Evolutionary conservation across 1,140 invertebrate genomes (phyloP).

Genomic region (Platyura marginata): DNA sequence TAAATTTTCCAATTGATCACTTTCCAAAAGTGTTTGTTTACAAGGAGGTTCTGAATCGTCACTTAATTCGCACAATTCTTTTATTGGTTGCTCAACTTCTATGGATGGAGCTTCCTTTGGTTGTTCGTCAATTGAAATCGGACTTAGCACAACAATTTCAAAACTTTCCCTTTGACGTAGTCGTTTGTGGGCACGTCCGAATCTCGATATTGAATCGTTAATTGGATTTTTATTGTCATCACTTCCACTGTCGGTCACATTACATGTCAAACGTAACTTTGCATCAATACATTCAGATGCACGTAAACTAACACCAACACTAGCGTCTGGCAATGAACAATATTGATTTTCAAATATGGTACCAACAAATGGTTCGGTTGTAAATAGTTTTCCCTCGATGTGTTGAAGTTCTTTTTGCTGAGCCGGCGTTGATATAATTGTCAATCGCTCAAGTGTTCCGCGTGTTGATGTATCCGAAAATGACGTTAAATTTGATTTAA

Average conservation of each 20-base stretch:
- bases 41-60: not conserved
- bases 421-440: constrained; percentile 1
- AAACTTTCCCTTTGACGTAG: constrained; percentile 11
- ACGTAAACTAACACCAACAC: constrained; percentile 39
- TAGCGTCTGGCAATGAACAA: constrained; percentile 43
- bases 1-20: no score
- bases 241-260: constrained; percentile 5
- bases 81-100: constrained; percentile 17
- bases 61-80: constrained; percentile 10
- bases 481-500: constrained; percentile 1
- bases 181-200: constrained; percentile 19
- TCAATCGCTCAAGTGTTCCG: constrained; percentile 4
- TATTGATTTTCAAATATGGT: constrained; percentile 37
- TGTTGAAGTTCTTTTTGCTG: not conserved
- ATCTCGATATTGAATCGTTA: constrained; percentile 20
- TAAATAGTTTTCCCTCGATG: not conserved
- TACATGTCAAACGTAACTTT: constrained; percentile 31
- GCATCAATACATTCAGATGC: constrained; percentile 45
- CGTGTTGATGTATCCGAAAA: constrained; percentile 3
- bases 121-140: constrained; percentile 6
- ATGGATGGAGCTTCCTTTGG: constrained; percentile 15
- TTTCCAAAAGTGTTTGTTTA: no score
- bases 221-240: constrained; percentile 1
- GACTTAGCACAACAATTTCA: not conserved
- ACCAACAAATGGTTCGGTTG: not conserved